These are phyloP conservation scores for Amazona guildingii DNA, from an alignment of 2,113 vertebrate genomes.

Conservation along the genomic window DNA sequence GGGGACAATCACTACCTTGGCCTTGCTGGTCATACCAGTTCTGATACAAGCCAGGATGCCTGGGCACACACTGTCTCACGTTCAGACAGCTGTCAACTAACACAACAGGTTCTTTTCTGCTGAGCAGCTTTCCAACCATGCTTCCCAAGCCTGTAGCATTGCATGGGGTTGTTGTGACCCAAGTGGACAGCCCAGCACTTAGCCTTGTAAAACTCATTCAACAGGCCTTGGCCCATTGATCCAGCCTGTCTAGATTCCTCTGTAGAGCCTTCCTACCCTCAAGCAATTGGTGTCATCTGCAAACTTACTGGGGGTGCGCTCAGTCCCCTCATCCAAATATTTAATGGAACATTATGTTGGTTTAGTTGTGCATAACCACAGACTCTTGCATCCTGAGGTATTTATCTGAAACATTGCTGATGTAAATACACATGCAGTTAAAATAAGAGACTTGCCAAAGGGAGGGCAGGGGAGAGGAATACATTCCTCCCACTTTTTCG, in stretches of 20 bases:
- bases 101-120: not conserved
- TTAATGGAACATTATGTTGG: not conserved
- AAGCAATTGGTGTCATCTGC: not conserved
- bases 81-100: not conserved
- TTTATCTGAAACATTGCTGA: not conserved
- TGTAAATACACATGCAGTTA: not conserved
- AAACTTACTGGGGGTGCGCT: not conserved
- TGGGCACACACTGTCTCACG: not conserved
- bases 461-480: not conserved
- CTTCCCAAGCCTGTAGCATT: not conserved
- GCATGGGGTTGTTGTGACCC: not conserved
- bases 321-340: not conserved
- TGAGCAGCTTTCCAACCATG: not conserved
- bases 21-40: not conserved
- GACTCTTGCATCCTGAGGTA: not conserved
- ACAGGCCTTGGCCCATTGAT: not conserved
- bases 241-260: not conserved
- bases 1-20: not conserved
- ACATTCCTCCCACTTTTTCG: not conserved
- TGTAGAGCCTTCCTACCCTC: not conserved
- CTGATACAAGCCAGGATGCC: not conserved
- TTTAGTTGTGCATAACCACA: not conserved
- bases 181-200: not conserved
- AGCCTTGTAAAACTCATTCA: not conserved
- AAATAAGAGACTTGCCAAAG: not conserved